Conservation (phyloP, 2,888 invertebrate genomes). For the Cataglyphis rosenhaueri region DNA sequence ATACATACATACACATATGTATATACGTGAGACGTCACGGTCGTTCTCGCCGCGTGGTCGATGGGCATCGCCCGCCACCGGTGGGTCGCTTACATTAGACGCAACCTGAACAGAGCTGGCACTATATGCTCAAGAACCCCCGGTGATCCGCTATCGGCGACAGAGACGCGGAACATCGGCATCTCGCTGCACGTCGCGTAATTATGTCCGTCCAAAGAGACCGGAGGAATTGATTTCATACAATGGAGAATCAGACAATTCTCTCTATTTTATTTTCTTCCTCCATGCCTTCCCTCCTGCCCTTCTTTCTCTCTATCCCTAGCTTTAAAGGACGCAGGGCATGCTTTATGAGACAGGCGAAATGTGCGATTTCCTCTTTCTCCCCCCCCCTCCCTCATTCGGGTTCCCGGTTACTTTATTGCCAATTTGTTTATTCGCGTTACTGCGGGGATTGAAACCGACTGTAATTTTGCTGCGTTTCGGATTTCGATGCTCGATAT, state of each 20-base stretch:
- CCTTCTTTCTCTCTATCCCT: background rate
- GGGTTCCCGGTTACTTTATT: background rate
- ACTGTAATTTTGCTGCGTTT: background rate
- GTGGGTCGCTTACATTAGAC: background rate
- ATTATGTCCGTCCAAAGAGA: background rate
- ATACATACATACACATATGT: background rate
- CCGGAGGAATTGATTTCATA: conserved; percentile 43
- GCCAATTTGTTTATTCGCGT: conserved; percentile 11
- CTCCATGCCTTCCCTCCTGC: background rate
- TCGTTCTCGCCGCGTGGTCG: conserved; percentile 22
- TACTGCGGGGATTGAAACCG: background rate
- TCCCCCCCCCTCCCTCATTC: background rate
- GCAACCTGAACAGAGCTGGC: conserved; percentile 6
- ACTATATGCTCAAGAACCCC: background rate
- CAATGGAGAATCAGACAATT: conserved; percentile 75
- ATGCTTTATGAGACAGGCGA: conserved; percentile 17
- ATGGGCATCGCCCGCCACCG: background rate
- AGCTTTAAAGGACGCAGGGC: conserved; percentile 4
- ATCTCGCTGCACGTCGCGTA: background rate
- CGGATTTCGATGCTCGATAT: background rate
- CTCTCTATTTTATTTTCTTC: conserved; percentile 63
- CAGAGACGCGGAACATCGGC: conserved; percentile 1
- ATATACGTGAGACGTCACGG: background rate
- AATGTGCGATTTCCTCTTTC: background rate
- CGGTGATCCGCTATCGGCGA: background rate